Base-by-base conservation (phyloP, 92 coral and sea anemone species). In the Siderastrea radians region DNA sequence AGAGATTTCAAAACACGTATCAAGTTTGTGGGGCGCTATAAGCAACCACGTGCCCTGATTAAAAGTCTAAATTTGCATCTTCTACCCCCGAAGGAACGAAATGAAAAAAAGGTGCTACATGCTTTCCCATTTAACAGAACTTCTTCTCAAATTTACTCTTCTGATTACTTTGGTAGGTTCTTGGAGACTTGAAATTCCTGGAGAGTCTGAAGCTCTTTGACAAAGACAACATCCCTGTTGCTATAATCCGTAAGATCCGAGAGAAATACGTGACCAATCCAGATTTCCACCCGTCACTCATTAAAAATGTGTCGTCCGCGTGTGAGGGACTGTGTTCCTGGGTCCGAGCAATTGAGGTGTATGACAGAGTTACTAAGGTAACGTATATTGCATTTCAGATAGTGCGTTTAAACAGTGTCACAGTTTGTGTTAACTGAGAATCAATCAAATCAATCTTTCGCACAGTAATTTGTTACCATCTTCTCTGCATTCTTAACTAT, bases 281-380 rank as follows among this genome's bases (percentile, higher is more conserved):
- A 46, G 95, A 93, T 77, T 97, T 97, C 71, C 97, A 97, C 80
- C 99, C 99, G 62, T 92, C 99, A 13, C 91, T 97, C 66, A 97
- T 97, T 65, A 97, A 97, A 84, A 94, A 95, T 66, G 91, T 95
- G 58, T 97, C 99, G 46, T 95, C 98, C 4, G 99, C 99, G 11
- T 97, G 99, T 54, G 99, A 97, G 76, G 99, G 99, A 1, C 90
- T 97, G 78, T 97, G 99, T 72, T 94, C 96, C 84, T 97, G 99
- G 99, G 98, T 97, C 47, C 93, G 99, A 73, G 99, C 99, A 6
- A 97, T 97, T 62, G 99, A 97, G 84, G 98, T 95, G 74, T 97
- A 97, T 88, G 99, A 97, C 91, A 90, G 98, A 69, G 98, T 95
- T 9, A 96, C 99, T 46, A 97, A 97, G 99, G 99, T 97, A 90